Evolutionary conservation across 2,888 invertebrate species (phyloP).

Genomic region (Platynereis dumerilii): DNA sequence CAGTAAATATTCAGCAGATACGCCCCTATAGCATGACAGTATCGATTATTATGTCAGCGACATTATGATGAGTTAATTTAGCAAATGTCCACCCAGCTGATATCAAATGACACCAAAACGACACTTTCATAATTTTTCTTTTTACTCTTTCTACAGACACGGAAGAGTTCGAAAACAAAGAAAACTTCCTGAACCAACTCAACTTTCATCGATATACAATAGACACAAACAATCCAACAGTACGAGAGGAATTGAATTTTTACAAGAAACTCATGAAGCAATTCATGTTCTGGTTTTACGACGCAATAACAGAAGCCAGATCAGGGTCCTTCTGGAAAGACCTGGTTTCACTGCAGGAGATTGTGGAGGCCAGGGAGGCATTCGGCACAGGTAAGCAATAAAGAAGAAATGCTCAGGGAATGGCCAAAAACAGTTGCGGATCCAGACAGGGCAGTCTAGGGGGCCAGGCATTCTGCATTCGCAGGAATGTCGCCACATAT

Average conservation of each 20-base stretch:
- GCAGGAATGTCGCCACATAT: too few relatives aligned
- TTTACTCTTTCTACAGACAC: slow-evolving; percentile 4
- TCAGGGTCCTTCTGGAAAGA: slow-evolving; percentile 49
- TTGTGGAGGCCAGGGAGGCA: slow-evolving; percentile 50
- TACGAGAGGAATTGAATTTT: slow-evolving; percentile 48
- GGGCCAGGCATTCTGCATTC: too few relatives aligned
- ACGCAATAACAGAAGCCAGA: slow-evolving; percentile 61
- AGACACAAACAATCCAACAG: slow-evolving; percentile 42
- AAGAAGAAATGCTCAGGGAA: too few relatives aligned
- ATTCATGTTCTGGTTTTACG: slow-evolving; percentile 52
- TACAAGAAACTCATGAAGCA: slow-evolving; percentile 50
- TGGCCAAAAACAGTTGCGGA: too few relatives aligned
- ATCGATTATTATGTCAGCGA: too few relatives aligned
- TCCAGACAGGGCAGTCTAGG: too few relatives aligned
- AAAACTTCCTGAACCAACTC: slow-evolving; percentile 40
- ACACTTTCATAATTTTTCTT: too few relatives aligned
- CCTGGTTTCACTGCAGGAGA: slow-evolving; percentile 50
- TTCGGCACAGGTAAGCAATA: slow-evolving; percentile 49
- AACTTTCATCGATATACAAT: slow-evolving; percentile 49
- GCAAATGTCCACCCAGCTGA: too few relatives aligned
- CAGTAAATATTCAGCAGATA: too few relatives aligned
- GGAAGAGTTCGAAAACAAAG: slow-evolving; percentile 43
- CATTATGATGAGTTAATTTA: too few relatives aligned
- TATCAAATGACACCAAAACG: too few relatives aligned
- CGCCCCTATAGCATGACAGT: too few relatives aligned